phyloP scores from a whole-genome alignment of 2,888 invertebrate species.

The Cyclophora punctaria region DNA sequence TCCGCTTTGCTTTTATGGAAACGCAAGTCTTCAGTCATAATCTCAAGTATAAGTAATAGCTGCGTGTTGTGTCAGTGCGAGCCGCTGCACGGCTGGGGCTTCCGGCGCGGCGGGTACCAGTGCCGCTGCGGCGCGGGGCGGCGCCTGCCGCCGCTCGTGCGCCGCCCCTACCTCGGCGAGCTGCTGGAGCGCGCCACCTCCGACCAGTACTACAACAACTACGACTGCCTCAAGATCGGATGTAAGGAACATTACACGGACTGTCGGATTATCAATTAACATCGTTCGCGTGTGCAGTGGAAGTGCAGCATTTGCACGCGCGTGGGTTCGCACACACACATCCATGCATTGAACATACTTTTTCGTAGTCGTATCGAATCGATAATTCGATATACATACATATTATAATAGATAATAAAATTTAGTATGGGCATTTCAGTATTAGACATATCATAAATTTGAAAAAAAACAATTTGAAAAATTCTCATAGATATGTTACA shows the following conservation, averaged over 20 bases:
- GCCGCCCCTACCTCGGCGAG: constrained; percentile 94
- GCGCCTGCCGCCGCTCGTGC: constrained; percentile 88
- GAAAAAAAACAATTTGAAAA: no score
- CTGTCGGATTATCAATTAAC: background rate
- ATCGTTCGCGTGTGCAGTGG: no score
- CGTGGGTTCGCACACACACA: no score
- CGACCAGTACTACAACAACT: constrained; percentile 94
- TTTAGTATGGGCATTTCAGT: no score
- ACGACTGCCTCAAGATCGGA: constrained; percentile 92
- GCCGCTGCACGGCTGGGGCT: constrained; percentile 96
- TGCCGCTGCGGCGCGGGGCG: constrained; percentile 93
- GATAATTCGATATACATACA: no score
- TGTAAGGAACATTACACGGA: constrained; percentile 76
- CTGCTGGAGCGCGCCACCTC: constrained; percentile 94
- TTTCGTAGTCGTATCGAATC: no score
- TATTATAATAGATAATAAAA: no score
- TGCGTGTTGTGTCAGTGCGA: constrained; percentile 81
- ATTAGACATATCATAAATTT: no score
- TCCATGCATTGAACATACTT: no score
- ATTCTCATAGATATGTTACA: no score
- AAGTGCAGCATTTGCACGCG: no score
- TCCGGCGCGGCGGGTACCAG: constrained; percentile 95
- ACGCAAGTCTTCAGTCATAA: background rate
- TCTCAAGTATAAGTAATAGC: background rate
- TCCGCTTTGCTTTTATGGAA: no score